phyloP scores from a whole-genome alignment of 1,140 invertebrate genomes.

The Drosophila nikananu region DNA sequence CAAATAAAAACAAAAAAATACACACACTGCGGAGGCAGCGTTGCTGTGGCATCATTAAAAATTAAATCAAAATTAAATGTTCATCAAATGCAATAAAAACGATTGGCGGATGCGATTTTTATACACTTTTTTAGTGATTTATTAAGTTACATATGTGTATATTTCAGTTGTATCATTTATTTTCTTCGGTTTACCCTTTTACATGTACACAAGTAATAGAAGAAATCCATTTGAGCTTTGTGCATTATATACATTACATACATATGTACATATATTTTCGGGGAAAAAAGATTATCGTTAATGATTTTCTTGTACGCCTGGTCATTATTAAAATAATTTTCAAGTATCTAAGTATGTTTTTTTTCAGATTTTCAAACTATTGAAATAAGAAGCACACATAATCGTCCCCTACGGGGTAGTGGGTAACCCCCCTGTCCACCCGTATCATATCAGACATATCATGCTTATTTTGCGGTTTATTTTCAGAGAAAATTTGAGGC shows the following conservation, averaged over 20 bases:
- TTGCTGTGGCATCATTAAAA: conserved; percentile 62
- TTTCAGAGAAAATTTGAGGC: conserved; percentile 76
- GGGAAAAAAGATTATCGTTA: too few species aligned
- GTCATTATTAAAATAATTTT: too few species aligned
- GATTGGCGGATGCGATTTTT: conserved; percentile 49
- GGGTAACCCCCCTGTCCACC: neutral
- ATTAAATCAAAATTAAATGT: conserved; percentile 79
- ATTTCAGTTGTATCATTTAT: too few species aligned
- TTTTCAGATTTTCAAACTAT: neutral
- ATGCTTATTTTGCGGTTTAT: conserved; percentile 69
- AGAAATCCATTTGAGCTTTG: too few species aligned
- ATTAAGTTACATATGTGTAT: too few species aligned
- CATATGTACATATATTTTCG: too few species aligned
- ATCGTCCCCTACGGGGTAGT: conserved; percentile 15
- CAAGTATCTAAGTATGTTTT: too few species aligned
- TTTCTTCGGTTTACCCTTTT: conserved; percentile 17
- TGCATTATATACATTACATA: too few species aligned
- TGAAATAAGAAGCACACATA: neutral
- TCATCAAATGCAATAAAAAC: conserved; percentile 78
- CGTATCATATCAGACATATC: conserved; percentile 43
- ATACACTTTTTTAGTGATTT: conserved; percentile 5
- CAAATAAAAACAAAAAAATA: conserved; percentile 28
- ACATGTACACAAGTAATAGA: neutral
- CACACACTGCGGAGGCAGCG: conserved; percentile 1
- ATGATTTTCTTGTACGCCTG: too few species aligned